Evolutionary conservation across 2,113 vertebrate genomes (phyloP).

Genomic region (Mus pahari): DNA sequence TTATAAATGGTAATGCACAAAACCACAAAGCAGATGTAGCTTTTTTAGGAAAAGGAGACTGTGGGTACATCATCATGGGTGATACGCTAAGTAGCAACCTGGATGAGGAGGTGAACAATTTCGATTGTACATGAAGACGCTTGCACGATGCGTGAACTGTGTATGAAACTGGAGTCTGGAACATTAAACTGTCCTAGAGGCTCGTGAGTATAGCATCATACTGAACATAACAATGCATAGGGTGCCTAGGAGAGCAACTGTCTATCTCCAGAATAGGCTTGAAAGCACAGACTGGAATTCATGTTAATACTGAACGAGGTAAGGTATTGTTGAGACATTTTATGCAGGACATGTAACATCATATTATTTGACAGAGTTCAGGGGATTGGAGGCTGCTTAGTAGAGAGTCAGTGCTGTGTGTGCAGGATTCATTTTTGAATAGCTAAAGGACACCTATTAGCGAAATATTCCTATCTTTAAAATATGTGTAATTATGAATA

Average conservation of each 20-base stretch:
- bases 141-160: neutral
- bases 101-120: neutral
- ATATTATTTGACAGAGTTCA: neutral
- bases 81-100: neutral
- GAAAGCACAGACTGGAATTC: neutral
- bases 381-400: neutral
- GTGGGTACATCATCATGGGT: slow-evolving; percentile 18
- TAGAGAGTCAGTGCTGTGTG: neutral
- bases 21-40: neutral
- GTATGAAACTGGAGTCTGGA: neutral
- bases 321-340: neutral
- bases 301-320: neutral
- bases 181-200: neutral
- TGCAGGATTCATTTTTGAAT: neutral
- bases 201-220: too few relatives aligned
- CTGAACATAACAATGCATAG: neutral
- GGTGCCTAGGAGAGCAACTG: neutral
- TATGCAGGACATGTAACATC: neutral
- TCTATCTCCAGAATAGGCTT: neutral
- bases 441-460: slow-evolving; percentile 35
- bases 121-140: neutral
- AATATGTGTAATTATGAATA: slow-evolving; percentile 36
- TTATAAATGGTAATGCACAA: neutral
- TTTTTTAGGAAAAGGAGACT: slow-evolving; percentile 49
- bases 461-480: neutral